Conservation (phyloP, 92 coral and sea anemone species). For the Anthopleura xanthogrammica region DNA sequence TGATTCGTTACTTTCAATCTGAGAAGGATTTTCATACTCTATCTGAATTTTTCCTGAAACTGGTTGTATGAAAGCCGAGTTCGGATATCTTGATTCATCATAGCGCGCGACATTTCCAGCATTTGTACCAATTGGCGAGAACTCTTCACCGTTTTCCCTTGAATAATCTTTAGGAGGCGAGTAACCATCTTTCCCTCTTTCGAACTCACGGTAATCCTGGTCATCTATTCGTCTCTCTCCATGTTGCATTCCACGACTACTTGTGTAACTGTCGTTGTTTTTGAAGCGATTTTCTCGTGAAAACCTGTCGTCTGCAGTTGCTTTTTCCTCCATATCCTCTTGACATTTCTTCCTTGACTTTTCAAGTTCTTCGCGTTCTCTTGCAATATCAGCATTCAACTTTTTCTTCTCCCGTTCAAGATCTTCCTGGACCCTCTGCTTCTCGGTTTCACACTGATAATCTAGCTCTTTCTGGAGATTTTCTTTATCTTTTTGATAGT, state of each 20-base stretch:
- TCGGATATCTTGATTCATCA: background rate
- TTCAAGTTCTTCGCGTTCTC: slow-evolving; percentile 45
- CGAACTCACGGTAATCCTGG: background rate
- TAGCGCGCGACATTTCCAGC: background rate
- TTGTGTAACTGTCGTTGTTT: background rate
- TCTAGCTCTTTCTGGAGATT: slow-evolving; percentile 55
- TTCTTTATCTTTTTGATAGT: slow-evolving; percentile 65
- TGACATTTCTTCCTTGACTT: slow-evolving; percentile 32
- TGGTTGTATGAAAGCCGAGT: background rate
- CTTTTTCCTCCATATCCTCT: slow-evolving; percentile 37
- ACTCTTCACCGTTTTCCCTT: background rate
- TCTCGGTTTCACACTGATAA: slow-evolving; percentile 57
- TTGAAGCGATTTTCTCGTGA: slow-evolving; percentile 4
- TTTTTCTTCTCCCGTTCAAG: slow-evolving; percentile 49
- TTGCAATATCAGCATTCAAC: slow-evolving; percentile 56
- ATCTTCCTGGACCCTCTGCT: slow-evolving; percentile 64
- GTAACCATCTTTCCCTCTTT: background rate
- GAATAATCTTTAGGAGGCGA: background rate
- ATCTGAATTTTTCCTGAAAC: background rate
- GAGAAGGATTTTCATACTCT: background rate
- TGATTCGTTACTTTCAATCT: background rate
- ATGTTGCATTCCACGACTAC: background rate
- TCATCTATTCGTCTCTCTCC: background rate
- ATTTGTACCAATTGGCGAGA: background rate
- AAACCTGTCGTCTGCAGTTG: background rate